A percentile compares a stretch with the other conserved stretches of the same genome.
Evolutionary conservation across 1,140 invertebrate genomes (phyloP).

Genomic region (Nilaparvata lugens): DNA sequence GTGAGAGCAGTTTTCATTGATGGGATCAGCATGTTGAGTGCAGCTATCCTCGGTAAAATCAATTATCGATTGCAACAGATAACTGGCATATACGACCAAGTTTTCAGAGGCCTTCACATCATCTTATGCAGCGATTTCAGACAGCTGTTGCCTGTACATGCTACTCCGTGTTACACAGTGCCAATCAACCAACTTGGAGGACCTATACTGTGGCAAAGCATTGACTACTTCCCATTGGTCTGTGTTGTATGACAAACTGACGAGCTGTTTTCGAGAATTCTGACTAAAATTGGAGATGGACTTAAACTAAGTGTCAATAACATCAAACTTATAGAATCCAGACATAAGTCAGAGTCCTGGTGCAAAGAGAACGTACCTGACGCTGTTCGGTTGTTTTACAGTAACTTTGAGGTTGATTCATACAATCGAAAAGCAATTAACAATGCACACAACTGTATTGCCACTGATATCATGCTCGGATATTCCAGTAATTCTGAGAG

Average conservation of each 20-base stretch:
- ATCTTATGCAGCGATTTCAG: constrained; percentile 12
- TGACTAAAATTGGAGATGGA: constrained; percentile 18
- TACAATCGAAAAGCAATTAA: constrained; percentile 18
- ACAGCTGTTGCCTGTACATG: constrained; percentile 9
- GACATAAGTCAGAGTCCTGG: neutral
- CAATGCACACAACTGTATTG: neutral
- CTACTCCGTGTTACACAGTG: constrained; percentile 9
- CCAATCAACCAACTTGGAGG: constrained; percentile 1
- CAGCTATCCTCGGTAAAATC: constrained; percentile 7
- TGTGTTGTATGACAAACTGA: constrained; percentile 14
- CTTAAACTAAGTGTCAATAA: constrained; percentile 1
- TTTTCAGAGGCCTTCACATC: constrained; percentile 9
- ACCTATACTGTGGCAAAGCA: constrained; percentile 10
- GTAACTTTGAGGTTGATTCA: constrained; percentile 12
- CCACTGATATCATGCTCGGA: constrained; percentile 2
- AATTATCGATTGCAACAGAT: constrained; percentile 14
- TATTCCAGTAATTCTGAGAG: constrained; percentile 14
- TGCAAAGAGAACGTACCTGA: neutral
- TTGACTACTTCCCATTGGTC: constrained; percentile 9
- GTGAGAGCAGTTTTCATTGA: constrained; percentile 10
- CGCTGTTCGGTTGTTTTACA: constrained; percentile 1
- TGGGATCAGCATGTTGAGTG: constrained; percentile 14
- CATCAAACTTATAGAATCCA: neutral
- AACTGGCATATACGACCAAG: constrained; percentile 9
- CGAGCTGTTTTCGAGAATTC: neutral